Evolutionary conservation across 2,797 vertebrate genomes (phyloP).

Genomic region (Toxotes lorentzi): DNA sequence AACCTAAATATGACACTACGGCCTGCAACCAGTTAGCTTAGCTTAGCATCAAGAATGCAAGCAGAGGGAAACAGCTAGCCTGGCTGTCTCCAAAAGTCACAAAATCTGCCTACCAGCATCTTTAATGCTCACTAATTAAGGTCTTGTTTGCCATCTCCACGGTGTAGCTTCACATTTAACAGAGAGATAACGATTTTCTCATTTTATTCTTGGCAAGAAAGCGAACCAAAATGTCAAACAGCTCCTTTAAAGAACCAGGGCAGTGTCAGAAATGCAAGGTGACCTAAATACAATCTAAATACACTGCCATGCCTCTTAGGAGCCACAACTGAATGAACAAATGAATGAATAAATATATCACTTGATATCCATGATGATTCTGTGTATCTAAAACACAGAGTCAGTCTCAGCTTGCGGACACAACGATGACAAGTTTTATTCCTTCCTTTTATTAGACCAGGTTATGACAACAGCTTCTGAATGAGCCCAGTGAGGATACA

Average conservation of each 20-base stretch:
- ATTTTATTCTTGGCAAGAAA: not conserved
- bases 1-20: not conserved
- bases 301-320: not conserved
- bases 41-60: not conserved
- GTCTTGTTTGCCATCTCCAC: not conserved
- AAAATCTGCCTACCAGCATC: not conserved
- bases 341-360: not conserved
- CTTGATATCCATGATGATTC: conserved; percentile 4
- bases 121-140: not conserved
- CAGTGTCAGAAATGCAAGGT: not conserved
- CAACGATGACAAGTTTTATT: conserved; percentile 37
- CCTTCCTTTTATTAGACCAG: conserved; percentile 29
- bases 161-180: not conserved
- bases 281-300: not conserved
- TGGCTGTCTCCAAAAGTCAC: not conserved
- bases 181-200: not conserved
- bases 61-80: not conserved
- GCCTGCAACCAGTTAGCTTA: not conserved
- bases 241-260: not conserved
- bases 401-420: conserved; percentile 10
- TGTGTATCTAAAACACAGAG: not conserved
- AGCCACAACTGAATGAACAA: not conserved
- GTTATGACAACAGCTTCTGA: conserved; percentile 37
- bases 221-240: not conserved
- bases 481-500: conserved; percentile 40